Evolutionary conservation across 2,797 vertebrate species (phyloP), one percentile per base, ranked within the genome.

Genomic region (Gymnothorax javanicus): DNA sequence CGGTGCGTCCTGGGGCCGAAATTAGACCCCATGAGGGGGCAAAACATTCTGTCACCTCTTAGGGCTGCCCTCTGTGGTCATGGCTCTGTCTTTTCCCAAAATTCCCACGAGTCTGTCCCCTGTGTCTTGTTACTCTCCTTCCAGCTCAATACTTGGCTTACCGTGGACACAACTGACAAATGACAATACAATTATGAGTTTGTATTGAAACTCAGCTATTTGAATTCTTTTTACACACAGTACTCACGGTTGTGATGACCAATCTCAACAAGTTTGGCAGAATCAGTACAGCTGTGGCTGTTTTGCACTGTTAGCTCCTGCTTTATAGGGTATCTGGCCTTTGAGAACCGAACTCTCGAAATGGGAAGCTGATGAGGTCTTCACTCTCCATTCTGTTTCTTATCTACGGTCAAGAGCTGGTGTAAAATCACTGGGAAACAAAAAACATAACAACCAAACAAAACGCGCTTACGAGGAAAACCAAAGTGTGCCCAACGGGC

Each of bases 381-480:
- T 56, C 52, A 64, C 64, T 13, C 20, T 85, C 82, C 57, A 79
- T 27, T 33, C 59, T 59, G 84, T 64, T 58, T 12, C 62, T 6
- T 84, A 73, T 88, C 83, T 77, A 85, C 83, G 56, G 83, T 84
- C 50, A n/a, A 12, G 57, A 90, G 87, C 89, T 75, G 88, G 88
- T 89, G 86, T 88, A 82, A 90, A 87, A 87, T 88, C 75, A 0
- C 25, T 85, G 83, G 90, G 87, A 89, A 79, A 87, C 89, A 88
- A 88, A 86, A 89, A 89, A 88, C 75, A 69, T 89, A 11, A 33
- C 86, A 84, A 85, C 89, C 87, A 88, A 85, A 82, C 4, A 58
- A 9, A 83, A 83, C 58, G 6, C 84, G 81, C 86, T 88, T 86
- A 87, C 84, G 71, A 2, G 59, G 8, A 84, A 91, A 79, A 82